These are phyloP conservation scores for Macrotis lagotis DNA, from an alignment of 2,113 vertebrate genomes.

Conservation along the genomic window DNA sequence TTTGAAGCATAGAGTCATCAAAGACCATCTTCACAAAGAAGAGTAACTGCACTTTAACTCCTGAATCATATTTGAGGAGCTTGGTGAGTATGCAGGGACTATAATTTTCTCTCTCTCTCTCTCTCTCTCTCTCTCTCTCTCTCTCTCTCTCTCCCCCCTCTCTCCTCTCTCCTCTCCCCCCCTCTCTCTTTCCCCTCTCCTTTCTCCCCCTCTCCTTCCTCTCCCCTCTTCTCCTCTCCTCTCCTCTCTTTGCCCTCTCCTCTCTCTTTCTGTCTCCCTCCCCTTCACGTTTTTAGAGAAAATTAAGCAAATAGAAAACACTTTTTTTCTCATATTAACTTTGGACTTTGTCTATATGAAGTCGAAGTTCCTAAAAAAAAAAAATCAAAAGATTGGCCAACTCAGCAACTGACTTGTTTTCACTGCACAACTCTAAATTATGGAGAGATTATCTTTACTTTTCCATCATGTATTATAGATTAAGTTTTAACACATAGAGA, in stretches of 20 bases:
- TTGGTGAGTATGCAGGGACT: background rate
- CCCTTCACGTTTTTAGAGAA: too few species aligned
- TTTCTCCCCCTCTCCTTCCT: too few species aligned
- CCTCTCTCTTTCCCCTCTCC: background rate
- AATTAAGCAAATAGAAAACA: background rate
- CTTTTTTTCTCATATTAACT: background rate
- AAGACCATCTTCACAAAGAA: background rate
- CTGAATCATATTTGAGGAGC: background rate
- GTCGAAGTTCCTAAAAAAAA: background rate
- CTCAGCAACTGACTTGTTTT: background rate
- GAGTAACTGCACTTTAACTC: background rate
- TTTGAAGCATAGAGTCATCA: background rate
- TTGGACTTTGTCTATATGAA: background rate
- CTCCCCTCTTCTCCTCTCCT: too few species aligned
- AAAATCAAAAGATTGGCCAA: background rate
- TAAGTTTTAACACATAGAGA: background rate
- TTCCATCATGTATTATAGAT: too few species aligned
- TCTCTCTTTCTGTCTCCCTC: too few species aligned
- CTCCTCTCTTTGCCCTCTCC: too few species aligned
- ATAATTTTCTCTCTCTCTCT: background rate
- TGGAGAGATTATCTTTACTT: too few species aligned
- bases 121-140: too few species aligned
- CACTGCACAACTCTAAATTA: conserved; percentile 24
- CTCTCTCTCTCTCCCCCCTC: too few species aligned
- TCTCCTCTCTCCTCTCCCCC: too few species aligned